phyloP scores from a whole-genome alignment of 2,797 vertebrate genomes.

The Etheostoma nigrum region DNA sequence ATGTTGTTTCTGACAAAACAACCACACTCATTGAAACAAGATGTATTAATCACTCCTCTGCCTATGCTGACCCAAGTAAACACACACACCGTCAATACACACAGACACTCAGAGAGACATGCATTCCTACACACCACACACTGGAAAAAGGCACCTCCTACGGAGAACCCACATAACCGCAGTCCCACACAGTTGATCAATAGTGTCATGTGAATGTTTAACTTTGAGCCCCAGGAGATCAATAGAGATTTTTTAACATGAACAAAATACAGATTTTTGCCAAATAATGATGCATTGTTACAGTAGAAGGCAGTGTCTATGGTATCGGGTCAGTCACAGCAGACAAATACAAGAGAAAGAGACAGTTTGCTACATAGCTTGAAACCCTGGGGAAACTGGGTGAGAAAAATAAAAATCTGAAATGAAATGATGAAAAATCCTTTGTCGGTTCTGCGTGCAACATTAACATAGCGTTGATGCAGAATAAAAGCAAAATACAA shows the following conservation, averaged over 20 bases:
- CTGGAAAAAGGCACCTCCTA: conserved; percentile 36
- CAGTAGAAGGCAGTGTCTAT: neutral
- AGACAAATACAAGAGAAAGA: conserved; percentile 9
- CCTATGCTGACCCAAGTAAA: conserved; percentile 9
- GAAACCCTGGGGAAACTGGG: neutral
- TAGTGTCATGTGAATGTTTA: conserved; percentile 69
- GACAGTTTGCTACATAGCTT: neutral
- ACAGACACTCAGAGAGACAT: conserved; percentile 2
- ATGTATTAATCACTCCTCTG: conserved; percentile 26
- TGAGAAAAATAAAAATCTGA: conserved; percentile 5
- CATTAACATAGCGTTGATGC: neutral
- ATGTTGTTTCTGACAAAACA: conserved; percentile 12
- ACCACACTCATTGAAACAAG: conserved; percentile 12
- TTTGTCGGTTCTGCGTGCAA: neutral
- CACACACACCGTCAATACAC: neutral
- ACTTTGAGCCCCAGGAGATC: conserved; percentile 48
- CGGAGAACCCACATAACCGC: conserved; percentile 29
- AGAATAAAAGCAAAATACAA: conserved; percentile 7
- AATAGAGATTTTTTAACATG: conserved; percentile 59
- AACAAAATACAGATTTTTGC: conserved; percentile 52
- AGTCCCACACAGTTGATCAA: conserved; percentile 58
- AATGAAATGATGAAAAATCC: neutral
- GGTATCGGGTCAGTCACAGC: neutral
- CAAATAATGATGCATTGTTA: conserved; percentile 26
- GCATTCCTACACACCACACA: conserved; percentile 21